phyloP scores from a whole-genome alignment of 23 tunicate species.

The Phallusia fumigata region DNA sequence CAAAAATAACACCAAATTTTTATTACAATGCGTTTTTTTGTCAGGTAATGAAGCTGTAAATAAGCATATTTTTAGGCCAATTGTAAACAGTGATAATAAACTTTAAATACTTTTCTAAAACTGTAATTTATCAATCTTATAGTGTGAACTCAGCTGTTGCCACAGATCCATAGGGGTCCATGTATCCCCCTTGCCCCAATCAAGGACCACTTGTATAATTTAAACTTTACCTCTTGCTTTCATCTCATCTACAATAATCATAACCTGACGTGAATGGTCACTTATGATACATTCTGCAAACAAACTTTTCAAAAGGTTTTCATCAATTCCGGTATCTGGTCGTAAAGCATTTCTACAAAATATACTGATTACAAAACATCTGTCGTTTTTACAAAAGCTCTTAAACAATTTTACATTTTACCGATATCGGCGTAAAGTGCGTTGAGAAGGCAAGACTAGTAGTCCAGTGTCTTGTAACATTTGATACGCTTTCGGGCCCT shows the following conservation, averaged over 20 bases:
- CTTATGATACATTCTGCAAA: neutral
- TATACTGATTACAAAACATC: neutral
- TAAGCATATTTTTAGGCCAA: too few species aligned
- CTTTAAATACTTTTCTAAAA: too few species aligned
- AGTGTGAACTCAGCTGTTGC: too few species aligned
- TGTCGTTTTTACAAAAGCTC: neutral
- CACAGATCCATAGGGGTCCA: too few species aligned
- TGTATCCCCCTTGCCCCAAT: neutral
- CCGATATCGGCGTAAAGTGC: neutral
- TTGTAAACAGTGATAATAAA: too few species aligned
- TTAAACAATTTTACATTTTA: neutral
- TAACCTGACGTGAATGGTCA: slow-evolving; percentile 1
- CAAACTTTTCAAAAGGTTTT: neutral
- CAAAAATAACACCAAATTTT: neutral
- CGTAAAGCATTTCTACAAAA: neutral
- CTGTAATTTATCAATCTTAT: too few species aligned
- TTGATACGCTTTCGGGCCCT: neutral
- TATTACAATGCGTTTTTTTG: too few species aligned
- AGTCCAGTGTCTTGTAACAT: neutral
- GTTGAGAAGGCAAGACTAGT: neutral
- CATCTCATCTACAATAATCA: neutral
- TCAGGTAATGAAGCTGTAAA: too few species aligned
- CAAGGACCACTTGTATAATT: neutral
- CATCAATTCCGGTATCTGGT: neutral
- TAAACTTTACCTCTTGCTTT: neutral